Percentiles rank a stretch among this genome's conserved stretches.
Evolutionary conservation across 2,888 invertebrate genomes (phyloP).

Genomic region (Zele albiditarsus): DNA sequence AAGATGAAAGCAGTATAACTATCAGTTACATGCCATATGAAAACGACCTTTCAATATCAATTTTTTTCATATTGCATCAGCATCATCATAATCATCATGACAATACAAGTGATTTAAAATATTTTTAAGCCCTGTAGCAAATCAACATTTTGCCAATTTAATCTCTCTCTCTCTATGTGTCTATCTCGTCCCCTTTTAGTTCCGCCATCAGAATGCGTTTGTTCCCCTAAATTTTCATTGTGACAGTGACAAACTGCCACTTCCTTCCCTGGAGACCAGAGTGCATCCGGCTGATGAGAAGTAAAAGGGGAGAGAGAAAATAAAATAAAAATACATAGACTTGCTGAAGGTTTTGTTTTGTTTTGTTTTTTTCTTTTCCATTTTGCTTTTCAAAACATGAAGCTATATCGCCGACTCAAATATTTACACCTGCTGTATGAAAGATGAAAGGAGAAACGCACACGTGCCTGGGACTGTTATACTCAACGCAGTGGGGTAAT

Average conservation of each 20-base stretch:
- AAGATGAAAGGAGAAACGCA: slow-evolving; percentile 11
- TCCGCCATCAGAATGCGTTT: slow-evolving; percentile 10
- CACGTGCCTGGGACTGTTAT: neutral
- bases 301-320: slow-evolving; percentile 7
- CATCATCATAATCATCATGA: neutral
- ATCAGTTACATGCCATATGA: neutral
- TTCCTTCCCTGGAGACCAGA: slow-evolving; percentile 35
- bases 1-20: neutral
- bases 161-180: neutral
- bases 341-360: too few species aligned
- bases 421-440: slow-evolving; percentile 30
- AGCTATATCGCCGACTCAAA: slow-evolving; percentile 3
- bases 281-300: slow-evolving; percentile 16
- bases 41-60: neutral
- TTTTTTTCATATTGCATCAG: neutral
- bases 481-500: neutral
- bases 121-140: neutral
- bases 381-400: neutral
- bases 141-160: slow-evolving; percentile 5
- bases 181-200: neutral
- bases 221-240: slow-evolving; percentile 23
- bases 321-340: slow-evolving; percentile 8
- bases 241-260: slow-evolving; percentile 39
- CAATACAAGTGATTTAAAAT: neutral
- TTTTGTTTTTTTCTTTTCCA: too few species aligned